Percentiles rank a stretch among this genome's conserved stretches.
Evolutionary conservation across 2,113 vertebrate species (phyloP).

Genomic region (Hippotragus niger): DNA sequence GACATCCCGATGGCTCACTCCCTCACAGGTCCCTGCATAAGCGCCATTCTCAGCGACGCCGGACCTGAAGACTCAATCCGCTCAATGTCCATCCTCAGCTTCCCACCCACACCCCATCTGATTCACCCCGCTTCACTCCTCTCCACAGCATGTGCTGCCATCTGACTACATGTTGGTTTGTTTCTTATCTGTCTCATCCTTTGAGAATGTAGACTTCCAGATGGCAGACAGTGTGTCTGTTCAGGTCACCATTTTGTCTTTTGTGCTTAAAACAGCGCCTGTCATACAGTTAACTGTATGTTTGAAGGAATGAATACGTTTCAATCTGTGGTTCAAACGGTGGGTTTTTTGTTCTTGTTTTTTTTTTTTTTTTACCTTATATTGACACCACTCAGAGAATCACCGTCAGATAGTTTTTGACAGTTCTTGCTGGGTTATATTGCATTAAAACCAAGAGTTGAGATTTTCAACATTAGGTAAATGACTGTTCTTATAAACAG

Average conservation of each 20-base stretch:
- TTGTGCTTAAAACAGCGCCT: background rate
- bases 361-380: background rate
- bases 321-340: background rate
- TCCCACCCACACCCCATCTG: background rate
- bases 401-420: background rate
- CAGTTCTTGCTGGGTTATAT: background rate
- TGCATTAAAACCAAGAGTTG: background rate
- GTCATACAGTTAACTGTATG: background rate
- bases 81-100: too few species aligned
- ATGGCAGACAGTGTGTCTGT: background rate
- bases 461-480: background rate
- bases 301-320: background rate
- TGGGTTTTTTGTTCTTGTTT: background rate
- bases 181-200: background rate
- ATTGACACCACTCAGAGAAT: background rate
- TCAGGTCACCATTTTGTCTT: background rate
- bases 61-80: background rate
- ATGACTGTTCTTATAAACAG: background rate
- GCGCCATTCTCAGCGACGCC: background rate
- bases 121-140: background rate
- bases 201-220: background rate
- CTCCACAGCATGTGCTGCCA: background rate
- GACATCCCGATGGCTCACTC: background rate
- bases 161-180: background rate
- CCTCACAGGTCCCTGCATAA: background rate